Percentiles rank a stretch among this genome's conserved stretches.
Evolutionary conservation across 2,888 invertebrate species (phyloP).

Genomic region (Fragum sueziense): DNA sequence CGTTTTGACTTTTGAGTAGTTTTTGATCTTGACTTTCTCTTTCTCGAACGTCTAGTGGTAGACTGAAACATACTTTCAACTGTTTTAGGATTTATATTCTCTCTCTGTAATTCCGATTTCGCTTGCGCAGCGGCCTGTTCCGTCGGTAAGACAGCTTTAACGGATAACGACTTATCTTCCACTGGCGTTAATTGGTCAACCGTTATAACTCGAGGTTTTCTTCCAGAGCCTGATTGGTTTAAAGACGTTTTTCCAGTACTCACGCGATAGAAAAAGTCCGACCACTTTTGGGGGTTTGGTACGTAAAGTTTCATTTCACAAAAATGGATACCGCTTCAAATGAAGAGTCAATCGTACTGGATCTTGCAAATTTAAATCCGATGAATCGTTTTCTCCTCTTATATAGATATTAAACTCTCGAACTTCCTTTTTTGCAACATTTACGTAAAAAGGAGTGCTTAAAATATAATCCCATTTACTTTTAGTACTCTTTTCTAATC

Average conservation of each 20-base stretch:
- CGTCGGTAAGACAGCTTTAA: constrained; percentile 47
- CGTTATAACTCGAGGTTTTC: constrained; percentile 25
- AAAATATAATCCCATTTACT: constrained; percentile 8
- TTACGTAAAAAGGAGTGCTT: background rate
- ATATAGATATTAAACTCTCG: constrained; percentile 48
- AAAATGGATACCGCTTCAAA: constrained; percentile 24
- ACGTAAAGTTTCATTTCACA: constrained; percentile 50
- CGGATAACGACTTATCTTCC: constrained; percentile 21
- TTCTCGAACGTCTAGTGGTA: background rate
- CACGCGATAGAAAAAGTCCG: constrained; percentile 40
- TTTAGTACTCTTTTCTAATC: constrained; percentile 20
- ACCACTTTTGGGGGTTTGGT: constrained; percentile 54
- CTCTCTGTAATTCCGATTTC: constrained; percentile 43
- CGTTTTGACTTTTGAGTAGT: background rate
- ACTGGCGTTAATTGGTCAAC: constrained; percentile 21
- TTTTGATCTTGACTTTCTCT: background rate
- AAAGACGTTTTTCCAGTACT: constrained; percentile 33
- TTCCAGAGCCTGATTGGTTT: constrained; percentile 39
- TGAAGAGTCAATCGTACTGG: constrained; percentile 49
- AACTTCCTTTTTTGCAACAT: background rate
- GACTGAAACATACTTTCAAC: constrained; percentile 32
- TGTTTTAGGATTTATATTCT: constrained; percentile 40
- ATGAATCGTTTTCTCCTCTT: constrained; percentile 22
- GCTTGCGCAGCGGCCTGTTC: constrained; percentile 48
- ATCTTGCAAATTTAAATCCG: background rate